Percentiles rank a stretch among this genome's conserved stretches.
These are phyloP conservation scores for Drosophila seguyi DNA, from an alignment of 1,140 invertebrate genomes.

Conservation along the genomic window DNA sequence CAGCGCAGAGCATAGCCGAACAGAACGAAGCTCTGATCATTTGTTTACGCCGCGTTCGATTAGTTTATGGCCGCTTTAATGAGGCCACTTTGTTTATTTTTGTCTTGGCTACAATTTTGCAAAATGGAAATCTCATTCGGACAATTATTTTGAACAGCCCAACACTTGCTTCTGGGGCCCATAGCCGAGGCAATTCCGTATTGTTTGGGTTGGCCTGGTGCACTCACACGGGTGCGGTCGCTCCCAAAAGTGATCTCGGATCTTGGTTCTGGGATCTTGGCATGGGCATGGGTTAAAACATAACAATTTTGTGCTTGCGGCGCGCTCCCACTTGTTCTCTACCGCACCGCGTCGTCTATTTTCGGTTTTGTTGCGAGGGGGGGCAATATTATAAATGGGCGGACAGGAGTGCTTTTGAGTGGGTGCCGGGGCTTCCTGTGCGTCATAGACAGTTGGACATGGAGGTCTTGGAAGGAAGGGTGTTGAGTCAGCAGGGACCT, in stretches of 20 bases:
- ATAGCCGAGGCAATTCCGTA: constrained; percentile 20
- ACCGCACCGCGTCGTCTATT: constrained; percentile 28
- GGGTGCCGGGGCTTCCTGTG: constrained; percentile 48
- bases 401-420: constrained; percentile 17
- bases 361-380: constrained; percentile 31
- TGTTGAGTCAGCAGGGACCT: constrained; percentile 24
- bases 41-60: constrained; percentile 78
- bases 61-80: constrained; percentile 69
- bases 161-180: constrained; percentile 23
- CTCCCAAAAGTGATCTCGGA: constrained; percentile 25
- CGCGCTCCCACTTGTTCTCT: constrained; percentile 40
- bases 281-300: constrained; percentile 66
- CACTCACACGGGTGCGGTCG: constrained; percentile 56
- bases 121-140: constrained; percentile 35
- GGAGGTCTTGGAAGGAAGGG: neutral
- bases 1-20: constrained; percentile 25
- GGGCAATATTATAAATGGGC: constrained; percentile 48
- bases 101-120: constrained; percentile 51
- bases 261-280: constrained; percentile 24
- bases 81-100: constrained; percentile 78
- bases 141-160: constrained; percentile 17
- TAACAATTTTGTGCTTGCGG: constrained; percentile 70
- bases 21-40: constrained; percentile 40
- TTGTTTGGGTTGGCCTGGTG: constrained; percentile 51
- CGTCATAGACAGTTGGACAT: constrained; percentile 20